phyloP scores from a whole-genome alignment of 1,140 invertebrate genomes.

The Pteromalus puparum region DNA sequence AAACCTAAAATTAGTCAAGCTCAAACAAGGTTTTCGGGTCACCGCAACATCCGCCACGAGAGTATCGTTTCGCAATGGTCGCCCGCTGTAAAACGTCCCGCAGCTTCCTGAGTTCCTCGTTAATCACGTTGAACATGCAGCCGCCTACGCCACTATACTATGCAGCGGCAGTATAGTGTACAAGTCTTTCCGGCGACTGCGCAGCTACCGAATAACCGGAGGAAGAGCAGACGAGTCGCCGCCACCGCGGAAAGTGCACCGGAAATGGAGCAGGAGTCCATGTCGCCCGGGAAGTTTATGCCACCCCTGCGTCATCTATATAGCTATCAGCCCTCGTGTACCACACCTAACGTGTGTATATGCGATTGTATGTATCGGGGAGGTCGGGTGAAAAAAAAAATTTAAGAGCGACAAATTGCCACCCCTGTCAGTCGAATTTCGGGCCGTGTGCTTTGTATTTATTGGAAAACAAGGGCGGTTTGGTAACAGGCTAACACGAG shows the following conservation, averaged over 20 bases:
- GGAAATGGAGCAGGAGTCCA: slow-evolving; percentile 67
- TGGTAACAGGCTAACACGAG: slow-evolving; percentile 70
- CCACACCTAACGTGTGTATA: no score
- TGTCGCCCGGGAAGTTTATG: slow-evolving; percentile 51
- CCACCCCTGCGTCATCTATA: slow-evolving; percentile 48
- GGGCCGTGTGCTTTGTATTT: slow-evolving; percentile 67
- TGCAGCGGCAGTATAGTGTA: no score
- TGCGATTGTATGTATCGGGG: neutral
- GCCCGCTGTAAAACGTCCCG: neutral
- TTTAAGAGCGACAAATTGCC: neutral
- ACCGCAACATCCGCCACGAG: neutral
- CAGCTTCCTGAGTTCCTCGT: neutral
- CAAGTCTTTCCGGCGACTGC: neutral
- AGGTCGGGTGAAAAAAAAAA: neutral
- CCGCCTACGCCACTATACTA: neutral
- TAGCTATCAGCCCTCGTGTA: neutral
- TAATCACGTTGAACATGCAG: neutral
- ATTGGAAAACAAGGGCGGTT: slow-evolving; percentile 75
- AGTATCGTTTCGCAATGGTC: neutral
- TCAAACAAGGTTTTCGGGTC: neutral
- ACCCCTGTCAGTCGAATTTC: neutral
- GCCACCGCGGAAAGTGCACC: slow-evolving; percentile 65
- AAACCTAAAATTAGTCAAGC: neutral
- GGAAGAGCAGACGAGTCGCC: slow-evolving; percentile 22
- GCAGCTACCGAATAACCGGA: neutral